Conservation (phyloP, 2,797 vertebrate genomes). For the Hemibagrus guttatus region DNA sequence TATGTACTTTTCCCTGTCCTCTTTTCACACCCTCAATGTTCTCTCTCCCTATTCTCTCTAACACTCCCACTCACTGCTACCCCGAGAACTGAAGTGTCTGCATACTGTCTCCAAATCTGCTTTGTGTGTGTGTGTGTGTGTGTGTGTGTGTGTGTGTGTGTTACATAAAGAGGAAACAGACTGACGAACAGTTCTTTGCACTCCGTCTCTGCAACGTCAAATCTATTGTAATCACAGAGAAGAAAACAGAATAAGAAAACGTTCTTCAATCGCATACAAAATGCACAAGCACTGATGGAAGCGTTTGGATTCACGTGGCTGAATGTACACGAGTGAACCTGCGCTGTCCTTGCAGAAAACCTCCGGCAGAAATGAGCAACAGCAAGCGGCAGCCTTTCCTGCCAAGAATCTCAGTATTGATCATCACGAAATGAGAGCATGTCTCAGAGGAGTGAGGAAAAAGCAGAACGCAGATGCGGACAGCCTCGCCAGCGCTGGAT, state of each 20-base stretch:
- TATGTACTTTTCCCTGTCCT: constrained; percentile 46
- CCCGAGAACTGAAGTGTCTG: constrained; percentile 55
- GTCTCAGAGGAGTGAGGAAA: constrained; percentile 24
- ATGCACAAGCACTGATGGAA: not conserved
- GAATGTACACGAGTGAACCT: not conserved
- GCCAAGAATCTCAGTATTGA: constrained; percentile 36
- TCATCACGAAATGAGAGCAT: constrained; percentile 29
- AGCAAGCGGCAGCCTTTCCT: constrained; percentile 18
- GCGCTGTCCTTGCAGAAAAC: constrained; percentile 6
- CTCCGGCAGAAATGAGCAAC: constrained; percentile 1
- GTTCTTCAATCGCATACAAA: not conserved
- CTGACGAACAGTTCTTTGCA: constrained; percentile 22
- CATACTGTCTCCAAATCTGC: constrained; percentile 54
- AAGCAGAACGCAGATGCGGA: constrained; percentile 2
- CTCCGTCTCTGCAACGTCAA: constrained; percentile 1
- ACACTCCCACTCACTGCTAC: constrained; percentile 55
- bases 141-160: not conserved
- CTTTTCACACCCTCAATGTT: constrained; percentile 45
- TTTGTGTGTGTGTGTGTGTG: constrained; percentile 27
- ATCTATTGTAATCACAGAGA: not conserved
- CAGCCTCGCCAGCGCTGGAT: not conserved
- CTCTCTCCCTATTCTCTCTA: constrained; percentile 46
- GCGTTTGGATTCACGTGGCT: not conserved
- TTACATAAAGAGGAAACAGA: constrained; percentile 15
- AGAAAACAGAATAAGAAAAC: not conserved